These are phyloP conservation scores for Xestobium rufovillosum DNA, from an alignment of 2,888 invertebrate species.

Conservation along the genomic window DNA sequence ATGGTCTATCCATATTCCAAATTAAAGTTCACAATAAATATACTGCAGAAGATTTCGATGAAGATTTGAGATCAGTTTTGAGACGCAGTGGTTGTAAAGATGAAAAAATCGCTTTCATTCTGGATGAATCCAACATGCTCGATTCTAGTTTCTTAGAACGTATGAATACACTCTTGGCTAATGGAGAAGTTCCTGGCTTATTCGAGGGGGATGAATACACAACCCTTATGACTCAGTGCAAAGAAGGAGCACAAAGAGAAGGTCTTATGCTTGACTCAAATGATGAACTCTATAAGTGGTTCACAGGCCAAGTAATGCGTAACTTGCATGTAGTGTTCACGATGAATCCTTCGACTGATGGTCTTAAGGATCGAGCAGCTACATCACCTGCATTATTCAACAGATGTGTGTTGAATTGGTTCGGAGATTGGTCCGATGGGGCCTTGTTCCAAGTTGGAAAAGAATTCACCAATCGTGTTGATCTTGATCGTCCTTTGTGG, in stretches of 20 bases:
- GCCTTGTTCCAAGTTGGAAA: slow-evolving; percentile 91
- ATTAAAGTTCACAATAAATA: slow-evolving; percentile 93
- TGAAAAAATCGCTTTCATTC: slow-evolving; percentile 97
- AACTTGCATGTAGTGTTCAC: slow-evolving; percentile 99
- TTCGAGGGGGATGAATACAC: slow-evolving; percentile 98
- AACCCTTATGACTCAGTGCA: slow-evolving; percentile 98
- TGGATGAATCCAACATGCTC: slow-evolving; percentile 97
- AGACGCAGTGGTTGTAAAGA: slow-evolving; percentile 86
- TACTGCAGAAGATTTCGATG: slow-evolving; percentile 97
- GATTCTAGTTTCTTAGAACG: slow-evolving; percentile 98
- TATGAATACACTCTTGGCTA: slow-evolving; percentile 97
- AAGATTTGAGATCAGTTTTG: slow-evolving; percentile 86
- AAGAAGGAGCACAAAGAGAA: slow-evolving; percentile 96
- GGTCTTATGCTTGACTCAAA: slow-evolving; percentile 97
- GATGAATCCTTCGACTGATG: slow-evolving; percentile 99
- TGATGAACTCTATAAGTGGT: slow-evolving; percentile 99
- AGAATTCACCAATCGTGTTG: slow-evolving; percentile 93
- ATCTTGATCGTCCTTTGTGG: slow-evolving; percentile 84
- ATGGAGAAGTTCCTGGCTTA: slow-evolving; percentile 94
- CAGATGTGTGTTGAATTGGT: slow-evolving; percentile 98
- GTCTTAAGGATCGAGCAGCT: slow-evolving; percentile 95
- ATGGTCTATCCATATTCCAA: slow-evolving; percentile 97
- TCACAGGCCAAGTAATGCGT: slow-evolving; percentile 97
- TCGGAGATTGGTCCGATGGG: slow-evolving; percentile 98
- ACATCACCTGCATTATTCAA: slow-evolving; percentile 99